These are phyloP conservation scores for Caiman crocodilus DNA, from an alignment of 2,797 vertebrate species.

Conservation along the genomic window DNA sequence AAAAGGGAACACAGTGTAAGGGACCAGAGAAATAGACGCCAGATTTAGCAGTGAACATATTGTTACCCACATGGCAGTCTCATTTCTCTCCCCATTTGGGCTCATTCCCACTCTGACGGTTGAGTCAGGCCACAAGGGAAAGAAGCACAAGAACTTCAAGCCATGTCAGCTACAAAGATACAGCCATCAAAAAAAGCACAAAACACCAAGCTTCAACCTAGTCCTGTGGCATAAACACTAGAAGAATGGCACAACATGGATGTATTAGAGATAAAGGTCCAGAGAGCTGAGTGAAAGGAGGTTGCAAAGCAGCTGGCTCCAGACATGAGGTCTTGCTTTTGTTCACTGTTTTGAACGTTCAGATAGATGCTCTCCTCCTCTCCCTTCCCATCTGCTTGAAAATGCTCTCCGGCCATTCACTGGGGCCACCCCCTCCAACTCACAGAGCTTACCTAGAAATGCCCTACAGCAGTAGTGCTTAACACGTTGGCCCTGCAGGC, in stretches of 20 bases:
- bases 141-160: neutral
- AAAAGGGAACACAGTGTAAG: neutral
- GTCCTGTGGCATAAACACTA: neutral
- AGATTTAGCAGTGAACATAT: neutral
- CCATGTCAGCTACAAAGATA: neutral
- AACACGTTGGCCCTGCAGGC: no score
- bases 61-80: neutral
- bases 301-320: neutral
- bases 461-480: no score
- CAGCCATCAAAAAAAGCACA: neutral
- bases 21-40: neutral
- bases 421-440: no score
- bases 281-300: neutral
- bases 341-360: no score
- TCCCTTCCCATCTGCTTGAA: no score
- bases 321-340: neutral
- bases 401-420: no score
- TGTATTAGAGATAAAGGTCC: neutral
- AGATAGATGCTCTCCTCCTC: no score
- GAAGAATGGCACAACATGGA: neutral
- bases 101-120: neutral
- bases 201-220: neutral
- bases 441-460: no score
- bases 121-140: neutral
- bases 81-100: neutral